Conservation (phyloP, 2,113 vertebrate species). For the Zosterops lateralis region DNA sequence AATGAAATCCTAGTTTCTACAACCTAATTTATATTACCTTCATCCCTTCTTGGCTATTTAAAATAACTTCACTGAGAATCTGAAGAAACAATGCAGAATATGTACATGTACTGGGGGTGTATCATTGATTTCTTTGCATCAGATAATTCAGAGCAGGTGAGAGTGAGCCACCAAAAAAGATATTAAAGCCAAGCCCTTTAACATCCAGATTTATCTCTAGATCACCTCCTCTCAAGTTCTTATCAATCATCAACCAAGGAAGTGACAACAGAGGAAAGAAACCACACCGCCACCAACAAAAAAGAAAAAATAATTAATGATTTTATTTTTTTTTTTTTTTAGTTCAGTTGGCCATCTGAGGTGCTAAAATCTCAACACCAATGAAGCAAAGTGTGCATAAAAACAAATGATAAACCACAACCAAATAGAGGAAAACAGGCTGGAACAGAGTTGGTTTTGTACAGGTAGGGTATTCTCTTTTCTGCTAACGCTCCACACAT, state of each 20-base stretch:
- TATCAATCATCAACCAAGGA: neutral
- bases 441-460: conserved; percentile 34
- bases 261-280: neutral
- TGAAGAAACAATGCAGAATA: neutral
- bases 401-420: conserved; percentile 44
- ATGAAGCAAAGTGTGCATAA: conserved; percentile 52
- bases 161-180: neutral
- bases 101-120: rapidly evolving
- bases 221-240: neutral
- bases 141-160: neutral
- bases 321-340: conserved; percentile 49
- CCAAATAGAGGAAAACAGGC: conserved; percentile 35
- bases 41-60: neutral
- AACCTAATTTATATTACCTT: neutral
- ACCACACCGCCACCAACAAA: neutral
- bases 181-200: neutral
- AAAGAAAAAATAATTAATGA: conserved; percentile 65
- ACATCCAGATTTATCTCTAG: neutral
- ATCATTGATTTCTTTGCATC: neutral
- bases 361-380: conserved; percentile 64
- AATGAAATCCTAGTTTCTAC: neutral
- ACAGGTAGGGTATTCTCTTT: conserved; percentile 35
- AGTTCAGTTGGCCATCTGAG: conserved; percentile 53
- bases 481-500: conserved; percentile 8
- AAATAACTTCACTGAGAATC: neutral